Conservation (phyloP, 2,888 invertebrate genomes). For the Tinea trinotella region DNA sequence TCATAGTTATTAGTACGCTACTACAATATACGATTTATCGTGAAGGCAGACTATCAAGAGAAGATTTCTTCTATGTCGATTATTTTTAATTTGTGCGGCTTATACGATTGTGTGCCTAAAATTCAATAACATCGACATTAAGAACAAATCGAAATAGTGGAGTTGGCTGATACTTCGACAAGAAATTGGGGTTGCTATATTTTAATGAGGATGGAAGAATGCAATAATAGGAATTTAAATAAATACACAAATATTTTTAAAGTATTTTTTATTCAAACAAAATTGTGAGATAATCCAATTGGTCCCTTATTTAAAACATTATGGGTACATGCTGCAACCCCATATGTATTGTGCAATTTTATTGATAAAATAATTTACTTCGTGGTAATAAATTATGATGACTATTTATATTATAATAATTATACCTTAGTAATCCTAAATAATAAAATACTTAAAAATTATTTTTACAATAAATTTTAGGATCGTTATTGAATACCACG, state of each 20-base stretch:
- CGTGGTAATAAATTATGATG: no score
- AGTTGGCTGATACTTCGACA: background rate
- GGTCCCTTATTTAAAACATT: background rate
- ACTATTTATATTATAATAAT: no score
- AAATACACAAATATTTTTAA: background rate
- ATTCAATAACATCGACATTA: background rate
- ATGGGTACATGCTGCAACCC: no score
- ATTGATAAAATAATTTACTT: no score
- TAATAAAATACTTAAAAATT: no score
- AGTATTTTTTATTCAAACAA: background rate
- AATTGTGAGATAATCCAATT: background rate
- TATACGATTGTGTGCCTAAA: background rate
- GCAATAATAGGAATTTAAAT: background rate
- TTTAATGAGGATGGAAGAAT: background rate
- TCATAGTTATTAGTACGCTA: background rate
- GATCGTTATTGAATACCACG: no score
- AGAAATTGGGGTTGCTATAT: background rate
- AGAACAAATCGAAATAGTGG: conserved; percentile 3
- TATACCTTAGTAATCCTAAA: no score
- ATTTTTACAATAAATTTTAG: no score
- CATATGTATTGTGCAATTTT: no score
- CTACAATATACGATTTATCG: background rate
- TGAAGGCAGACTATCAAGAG: background rate
- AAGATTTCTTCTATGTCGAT: background rate
- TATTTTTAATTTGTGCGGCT: background rate